Base-by-base conservation (phyloP, 2,113 vertebrate genomes). In the Heteronetta atricapilla region DNA sequence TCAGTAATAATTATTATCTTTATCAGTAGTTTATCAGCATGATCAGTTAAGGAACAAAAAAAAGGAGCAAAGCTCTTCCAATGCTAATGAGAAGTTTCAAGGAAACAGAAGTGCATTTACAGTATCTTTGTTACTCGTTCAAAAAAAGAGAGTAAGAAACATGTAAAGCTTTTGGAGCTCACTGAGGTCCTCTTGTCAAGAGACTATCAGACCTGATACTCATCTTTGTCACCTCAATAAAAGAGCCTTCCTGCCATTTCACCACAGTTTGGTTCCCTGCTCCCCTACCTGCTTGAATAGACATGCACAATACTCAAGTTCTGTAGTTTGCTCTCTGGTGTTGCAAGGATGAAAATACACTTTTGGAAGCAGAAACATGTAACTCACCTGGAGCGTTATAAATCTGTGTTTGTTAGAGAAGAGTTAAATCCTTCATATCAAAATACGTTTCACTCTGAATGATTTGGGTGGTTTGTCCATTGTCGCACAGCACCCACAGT, bases 371-470 rank as follows among this genome's bases (percentile, higher is more conserved):
- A 44, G 93, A 86, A 96, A 59, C 38, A 31, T 52, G 66, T 91
- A 90, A 91, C 75, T 97, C 76, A 91, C 74, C 75, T 94, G 76
- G 8, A 96, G 84, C 5, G 14, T 79, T 70, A 91, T 59, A 83
- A 87, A 94, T 95, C 84, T 96, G 79, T 90, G 95, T 97, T 94
- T 94, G 88, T 96, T 94, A 90, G 34, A 92, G 79, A 95, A 68
- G 86, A 94, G 84, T 97, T 95, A 96, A 96, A 93, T 95, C 76
- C 62, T 95, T 97, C 85, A 50, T 56, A 88, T 94, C 85, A 90
- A 94, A 97, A 96, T 93, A 82, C 89, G 97, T 94, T 74, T 90
- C 79, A 42, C 42, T 31, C 31, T 96, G 97, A 91, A 73, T 96
- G 88, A 95, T 95, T 95, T 94, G 87, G 56, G 40, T 93, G 73